Base-by-base conservation (phyloP, 2,113 vertebrate genomes). In the Macroglossus sobrinus region DNA sequence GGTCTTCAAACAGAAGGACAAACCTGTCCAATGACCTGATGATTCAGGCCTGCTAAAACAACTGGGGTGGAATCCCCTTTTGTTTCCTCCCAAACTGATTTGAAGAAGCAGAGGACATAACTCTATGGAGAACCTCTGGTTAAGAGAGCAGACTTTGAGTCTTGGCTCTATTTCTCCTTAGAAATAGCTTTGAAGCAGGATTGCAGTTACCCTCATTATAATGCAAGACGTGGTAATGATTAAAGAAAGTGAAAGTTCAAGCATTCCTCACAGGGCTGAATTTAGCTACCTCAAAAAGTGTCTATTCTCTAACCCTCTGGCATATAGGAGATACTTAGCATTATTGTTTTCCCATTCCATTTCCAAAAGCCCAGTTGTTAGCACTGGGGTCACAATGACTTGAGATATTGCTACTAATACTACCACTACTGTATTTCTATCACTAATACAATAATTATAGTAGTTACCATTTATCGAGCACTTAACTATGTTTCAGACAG, bases 111-210 rank as follows among this genome's bases (percentile, higher is more conserved):
- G 33, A 64, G 24, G 19, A 22, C 71, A 11, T 40, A 76, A 33
- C 38, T 59, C 1, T 53, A 35, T 55, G 26, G 8, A 43, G 38
- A 75, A 24, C 24, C 16, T 33, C 61, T 7, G 14, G 47, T 11
- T 11, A 59, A 43, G 30, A 30, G 21, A 85, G 40, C 18, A 22
- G 45, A 78, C 35, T 15, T 55, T 16, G 38, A 84, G 33, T 50
- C 50, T 64, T 38, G 53, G 43, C 24, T 69, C 59, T 50, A 16
- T 45, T 72, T 84, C 71, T 84, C 53, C 74, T 95, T 75, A 75
- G 78, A 82, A 81, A 91, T 14, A 55, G 22, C 59, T 93, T 75
- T 38, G 78, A 75, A 66, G 47, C 35, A 80, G 33, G 19, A 47
- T 11, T 50, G 21, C 35, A 61, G 5, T 53, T 82, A 22, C 15